Conservation (phyloP, 2,888 invertebrate species). For the Didymodactylos carnosus region DNA sequence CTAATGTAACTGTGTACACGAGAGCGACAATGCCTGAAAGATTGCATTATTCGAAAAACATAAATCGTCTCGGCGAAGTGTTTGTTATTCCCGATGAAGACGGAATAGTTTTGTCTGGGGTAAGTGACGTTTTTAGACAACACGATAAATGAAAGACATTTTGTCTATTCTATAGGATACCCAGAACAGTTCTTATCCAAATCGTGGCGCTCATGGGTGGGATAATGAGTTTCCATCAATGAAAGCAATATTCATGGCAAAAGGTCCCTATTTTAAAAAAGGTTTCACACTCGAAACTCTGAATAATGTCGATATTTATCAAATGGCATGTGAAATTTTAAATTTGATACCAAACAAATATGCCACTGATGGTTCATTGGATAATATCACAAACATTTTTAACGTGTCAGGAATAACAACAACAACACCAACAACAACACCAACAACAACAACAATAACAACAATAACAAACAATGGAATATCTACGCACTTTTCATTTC, state of each 20-base stretch:
- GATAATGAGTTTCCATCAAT: neutral
- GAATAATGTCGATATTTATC: neutral
- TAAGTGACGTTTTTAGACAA: neutral
- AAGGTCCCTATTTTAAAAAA: neutral
- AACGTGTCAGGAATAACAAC: neutral
- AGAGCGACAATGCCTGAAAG: neutral
- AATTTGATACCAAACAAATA: neutral
- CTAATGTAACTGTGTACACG: neutral
- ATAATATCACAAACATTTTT: neutral
- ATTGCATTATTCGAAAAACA: neutral
- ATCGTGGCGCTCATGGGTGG: neutral
- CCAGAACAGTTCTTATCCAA: neutral
- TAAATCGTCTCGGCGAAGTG: neutral
- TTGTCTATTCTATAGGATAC: neutral
- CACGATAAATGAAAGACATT: neutral
- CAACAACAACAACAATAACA: neutral
- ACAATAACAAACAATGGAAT: neutral
- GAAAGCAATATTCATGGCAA: neutral
- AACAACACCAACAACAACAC: neutral
- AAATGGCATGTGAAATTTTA: neutral
- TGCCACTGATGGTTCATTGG: neutral
- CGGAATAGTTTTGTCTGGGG: neutral
- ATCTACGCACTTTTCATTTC: too few relatives aligned
- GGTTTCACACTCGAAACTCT: neutral
- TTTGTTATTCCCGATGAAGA: neutral